Evolutionary conservation across 92 coral and sea anemone species (phyloP), one percentile per base, ranked within the genome.

Genomic region (Zoanthus sansibaricus): DNA sequence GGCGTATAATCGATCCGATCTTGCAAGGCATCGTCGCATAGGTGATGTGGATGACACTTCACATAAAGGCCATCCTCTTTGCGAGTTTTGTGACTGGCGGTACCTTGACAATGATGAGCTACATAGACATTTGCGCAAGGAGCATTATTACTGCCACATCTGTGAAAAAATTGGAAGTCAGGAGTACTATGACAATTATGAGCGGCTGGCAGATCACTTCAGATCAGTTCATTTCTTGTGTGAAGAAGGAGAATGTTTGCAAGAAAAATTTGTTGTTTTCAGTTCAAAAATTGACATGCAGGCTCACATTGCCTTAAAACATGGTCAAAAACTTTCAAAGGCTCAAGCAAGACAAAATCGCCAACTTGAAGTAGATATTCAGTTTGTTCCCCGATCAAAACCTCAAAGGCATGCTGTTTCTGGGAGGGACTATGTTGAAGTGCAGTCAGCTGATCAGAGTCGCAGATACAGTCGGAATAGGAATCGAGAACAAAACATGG

Each of bases 61-160:
- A 1, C 94, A 97, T 47, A 96, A 94, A 83, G 99, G 99, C 13
- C 99, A 97, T 84, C 99, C 99, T 54, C 83, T 91, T 11, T 97
- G 99, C 86, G 86, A 92, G 66, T 97, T 97, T 80, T 97, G 99
- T 86, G 98, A 95, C 45, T 83, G 92, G 11, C 95, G 98, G 17
- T 95, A 86, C 75, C 93, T 97, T 21, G 99, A 97, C 83, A 94
- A 93, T 83, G 99, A 97, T 74, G 98, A 95, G 46, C 91, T 97
- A 45, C 96, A 95, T 85, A 68, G 84, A 18, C 99, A 97, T 77
- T 85, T 97, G 18, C 98, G 99, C 9, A 95, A 91, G 86, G 91
- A 93, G 86, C 99, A 97, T 80, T 97, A 95, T 73, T 95, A 98
- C 93, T 97, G 99, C 86, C 99, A 97, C 73, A 86, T 97, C 62